Conservation (phyloP, 2,113 vertebrate genomes). For the Antechinus stuartii region DNA sequence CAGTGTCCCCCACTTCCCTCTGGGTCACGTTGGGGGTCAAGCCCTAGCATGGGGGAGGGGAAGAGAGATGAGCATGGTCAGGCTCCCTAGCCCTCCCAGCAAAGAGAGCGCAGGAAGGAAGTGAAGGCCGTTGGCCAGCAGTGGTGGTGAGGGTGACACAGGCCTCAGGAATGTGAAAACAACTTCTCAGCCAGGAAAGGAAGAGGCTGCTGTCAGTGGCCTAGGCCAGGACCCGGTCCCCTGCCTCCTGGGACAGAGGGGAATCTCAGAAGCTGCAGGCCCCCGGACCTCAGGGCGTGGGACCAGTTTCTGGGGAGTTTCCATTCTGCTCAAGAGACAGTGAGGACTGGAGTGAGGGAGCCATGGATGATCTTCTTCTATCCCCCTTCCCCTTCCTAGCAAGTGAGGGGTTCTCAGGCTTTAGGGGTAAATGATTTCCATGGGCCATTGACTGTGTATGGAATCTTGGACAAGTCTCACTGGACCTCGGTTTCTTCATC, state of each 20-base stretch:
- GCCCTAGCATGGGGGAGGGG: neutral
- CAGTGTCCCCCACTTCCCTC: neutral
- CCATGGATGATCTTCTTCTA: neutral
- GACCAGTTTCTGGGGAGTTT: neutral
- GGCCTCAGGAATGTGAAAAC: constrained; percentile 79
- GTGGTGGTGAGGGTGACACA: constrained; percentile 65
- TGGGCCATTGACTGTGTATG: neutral
- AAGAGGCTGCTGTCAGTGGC: constrained; percentile 62
- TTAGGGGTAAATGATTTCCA: neutral
- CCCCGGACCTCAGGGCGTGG: neutral
- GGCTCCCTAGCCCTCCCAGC: constrained; percentile 18
- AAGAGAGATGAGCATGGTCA: constrained; percentile 60
- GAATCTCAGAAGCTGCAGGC: neutral
- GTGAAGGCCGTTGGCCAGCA: constrained; percentile 38
- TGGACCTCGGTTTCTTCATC: neutral
- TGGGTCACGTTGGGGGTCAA: neutral
- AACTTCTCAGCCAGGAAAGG: constrained; percentile 71
- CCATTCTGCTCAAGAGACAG: neutral
- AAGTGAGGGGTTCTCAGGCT: neutral
- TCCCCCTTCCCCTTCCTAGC: neutral
- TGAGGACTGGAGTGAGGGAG: neutral
- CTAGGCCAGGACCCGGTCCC: neutral
- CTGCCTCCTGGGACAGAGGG: neutral
- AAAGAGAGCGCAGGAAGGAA: constrained; percentile 71
- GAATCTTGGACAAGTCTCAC: neutral